These are phyloP conservation scores for Oncorhynchus clarkii DNA, from an alignment of 2,113 vertebrate species.

Conservation along the genomic window DNA sequence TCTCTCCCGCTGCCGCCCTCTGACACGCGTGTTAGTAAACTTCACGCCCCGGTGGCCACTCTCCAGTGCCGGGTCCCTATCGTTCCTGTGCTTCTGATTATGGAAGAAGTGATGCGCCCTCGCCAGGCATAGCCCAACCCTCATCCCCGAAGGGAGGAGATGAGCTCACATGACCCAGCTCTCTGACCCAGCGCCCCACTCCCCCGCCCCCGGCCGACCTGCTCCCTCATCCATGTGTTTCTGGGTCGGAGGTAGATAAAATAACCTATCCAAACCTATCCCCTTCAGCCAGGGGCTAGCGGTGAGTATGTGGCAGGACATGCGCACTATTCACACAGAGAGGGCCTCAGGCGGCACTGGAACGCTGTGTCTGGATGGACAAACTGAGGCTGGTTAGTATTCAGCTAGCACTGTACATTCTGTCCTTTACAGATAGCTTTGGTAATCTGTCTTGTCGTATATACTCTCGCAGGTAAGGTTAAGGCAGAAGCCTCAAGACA, in stretches of 20 bases:
- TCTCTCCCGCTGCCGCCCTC: conserved; percentile 22
- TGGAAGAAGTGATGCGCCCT: too few species aligned
- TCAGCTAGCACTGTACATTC: neutral
- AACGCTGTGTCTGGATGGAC: conserved; percentile 24
- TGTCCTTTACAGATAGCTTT: neutral
- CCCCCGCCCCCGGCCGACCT: conserved; percentile 14
- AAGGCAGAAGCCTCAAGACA: too few species aligned
- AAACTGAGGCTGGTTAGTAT: conserved; percentile 8
- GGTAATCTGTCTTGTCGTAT: too few species aligned
- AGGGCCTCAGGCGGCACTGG: conserved; percentile 45
- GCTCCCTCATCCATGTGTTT: conserved; percentile 16
- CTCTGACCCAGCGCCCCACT: conserved; percentile 26
- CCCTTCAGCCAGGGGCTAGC: conserved; percentile 32
- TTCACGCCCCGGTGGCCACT: conserved; percentile 43
- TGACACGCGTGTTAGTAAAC: conserved; percentile 51
- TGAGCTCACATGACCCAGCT: neutral
- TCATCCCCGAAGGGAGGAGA: too few species aligned
- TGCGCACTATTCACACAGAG: conserved; percentile 38
- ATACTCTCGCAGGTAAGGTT: too few species aligned
- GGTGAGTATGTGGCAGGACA: conserved; percentile 49
- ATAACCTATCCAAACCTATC: conserved; percentile 48
- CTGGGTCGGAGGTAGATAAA: conserved; percentile 45
- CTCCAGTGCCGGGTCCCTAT: conserved; percentile 39
- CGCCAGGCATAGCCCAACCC: too few species aligned
- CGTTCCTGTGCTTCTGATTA: conserved; percentile 21